Evolutionary conservation across 2,797 vertebrate species (phyloP).

Genomic region (Catamblyrhynchus diadema): DNA sequence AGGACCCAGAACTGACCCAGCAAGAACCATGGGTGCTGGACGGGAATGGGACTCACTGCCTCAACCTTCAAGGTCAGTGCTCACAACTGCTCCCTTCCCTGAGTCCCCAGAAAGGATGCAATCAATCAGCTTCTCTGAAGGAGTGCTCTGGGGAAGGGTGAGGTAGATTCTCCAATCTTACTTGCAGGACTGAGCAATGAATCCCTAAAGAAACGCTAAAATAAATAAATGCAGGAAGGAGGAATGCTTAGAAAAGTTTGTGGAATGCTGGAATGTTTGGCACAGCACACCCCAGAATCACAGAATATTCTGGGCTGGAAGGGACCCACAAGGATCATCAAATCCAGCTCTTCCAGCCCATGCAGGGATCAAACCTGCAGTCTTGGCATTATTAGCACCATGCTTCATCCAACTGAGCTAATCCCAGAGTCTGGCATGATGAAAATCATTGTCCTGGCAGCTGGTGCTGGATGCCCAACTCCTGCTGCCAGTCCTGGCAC

Average conservation of each 20-base stretch:
- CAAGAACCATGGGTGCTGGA: not conserved
- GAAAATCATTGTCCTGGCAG: not conserved
- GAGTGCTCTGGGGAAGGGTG: not conserved
- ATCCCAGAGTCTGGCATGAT: not conserved
- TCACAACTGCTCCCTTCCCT: not conserved
- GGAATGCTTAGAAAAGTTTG: not conserved
- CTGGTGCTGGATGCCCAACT: not conserved
- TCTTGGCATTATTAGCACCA: no score
- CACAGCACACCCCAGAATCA: rapidly evolving
- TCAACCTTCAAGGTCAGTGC: rapidly evolving
- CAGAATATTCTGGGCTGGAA: not conserved
- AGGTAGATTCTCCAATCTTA: not conserved
- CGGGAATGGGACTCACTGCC: not conserved
- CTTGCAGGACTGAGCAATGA: not conserved
- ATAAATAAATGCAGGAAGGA: not conserved
- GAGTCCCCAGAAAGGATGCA: not conserved
- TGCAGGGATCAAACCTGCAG: not conserved
- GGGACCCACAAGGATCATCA: not conserved
- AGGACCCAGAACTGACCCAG: not conserved
- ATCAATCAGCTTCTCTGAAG: not conserved
- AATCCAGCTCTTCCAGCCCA: not conserved
- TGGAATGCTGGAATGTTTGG: not conserved
- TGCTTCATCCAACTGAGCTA: not conserved
- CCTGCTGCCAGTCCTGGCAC: not conserved
- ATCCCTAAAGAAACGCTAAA: not conserved